Evolutionary conservation across 2,888 invertebrate species (phyloP).

Genomic region (Drosophila borborema): DNA sequence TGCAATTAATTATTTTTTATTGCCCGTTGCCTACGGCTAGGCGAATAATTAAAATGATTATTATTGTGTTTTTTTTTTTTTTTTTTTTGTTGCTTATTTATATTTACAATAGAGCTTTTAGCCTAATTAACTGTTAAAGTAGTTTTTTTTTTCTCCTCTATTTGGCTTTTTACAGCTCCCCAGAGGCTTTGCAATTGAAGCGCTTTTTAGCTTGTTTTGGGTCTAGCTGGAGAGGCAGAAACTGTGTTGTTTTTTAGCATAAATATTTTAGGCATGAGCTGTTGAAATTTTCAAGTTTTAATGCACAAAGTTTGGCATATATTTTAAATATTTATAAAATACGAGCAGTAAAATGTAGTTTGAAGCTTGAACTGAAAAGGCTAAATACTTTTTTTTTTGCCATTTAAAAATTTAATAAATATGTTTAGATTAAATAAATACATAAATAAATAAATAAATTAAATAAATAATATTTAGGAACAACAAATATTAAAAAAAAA

Average conservation of each 20-base stretch:
- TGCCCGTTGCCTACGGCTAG: background rate
- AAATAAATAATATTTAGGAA: no score
- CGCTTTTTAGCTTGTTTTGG: background rate
- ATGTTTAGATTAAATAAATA: no score
- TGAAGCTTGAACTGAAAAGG: background rate
- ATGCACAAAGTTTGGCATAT: background rate
- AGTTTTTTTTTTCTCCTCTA: background rate
- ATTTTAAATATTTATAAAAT: background rate
- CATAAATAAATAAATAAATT: no score
- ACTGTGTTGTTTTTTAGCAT: background rate
- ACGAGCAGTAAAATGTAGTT: background rate
- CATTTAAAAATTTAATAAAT: no score
- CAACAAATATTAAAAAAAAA: no score
- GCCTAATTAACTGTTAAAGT: slow-evolving; percentile 33
- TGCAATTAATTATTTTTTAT: slow-evolving; percentile 13
- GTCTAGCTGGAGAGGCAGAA: background rate
- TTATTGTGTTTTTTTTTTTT: background rate
- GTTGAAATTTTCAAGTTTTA: background rate
- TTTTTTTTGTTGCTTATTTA: slow-evolving; percentile 13
- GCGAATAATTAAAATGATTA: slow-evolving; percentile 3
- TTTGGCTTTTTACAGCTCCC: background rate
- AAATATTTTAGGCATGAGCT: background rate
- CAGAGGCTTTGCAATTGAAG: background rate
- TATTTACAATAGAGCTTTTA: slow-evolving; percentile 12
- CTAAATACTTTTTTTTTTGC: no score